A percentile compares a stretch with the other conserved stretches of the same genome.
These are phyloP conservation scores for Dinomys branickii DNA, from an alignment of 2,113 vertebrate genomes.

Conservation along the genomic window DNA sequence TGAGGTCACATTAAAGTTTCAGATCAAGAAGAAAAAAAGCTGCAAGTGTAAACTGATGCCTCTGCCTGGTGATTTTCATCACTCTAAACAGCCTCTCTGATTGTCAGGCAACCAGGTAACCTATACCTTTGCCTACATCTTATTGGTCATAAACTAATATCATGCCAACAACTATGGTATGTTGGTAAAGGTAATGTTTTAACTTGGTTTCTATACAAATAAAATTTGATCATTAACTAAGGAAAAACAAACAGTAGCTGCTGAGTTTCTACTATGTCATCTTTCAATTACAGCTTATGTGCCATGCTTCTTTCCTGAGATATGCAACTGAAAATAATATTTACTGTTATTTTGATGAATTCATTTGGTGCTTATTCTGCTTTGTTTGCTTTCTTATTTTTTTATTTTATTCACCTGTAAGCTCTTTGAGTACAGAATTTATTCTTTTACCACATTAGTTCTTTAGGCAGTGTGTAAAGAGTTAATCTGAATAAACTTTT, in stretches of 20 bases:
- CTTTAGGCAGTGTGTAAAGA: background rate
- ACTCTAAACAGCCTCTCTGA: background rate
- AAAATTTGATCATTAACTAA: background rate
- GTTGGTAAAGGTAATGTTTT: background rate
- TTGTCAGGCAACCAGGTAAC: background rate
- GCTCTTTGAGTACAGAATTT: background rate
- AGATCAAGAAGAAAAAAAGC: background rate
- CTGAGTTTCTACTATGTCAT: background rate
- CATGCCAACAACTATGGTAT: background rate
- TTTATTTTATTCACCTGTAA: background rate
- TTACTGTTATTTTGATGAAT: conserved; percentile 14
- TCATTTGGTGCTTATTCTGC: background rate
- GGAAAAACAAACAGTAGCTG: background rate
- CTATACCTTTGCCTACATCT: background rate
- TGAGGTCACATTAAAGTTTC: background rate
- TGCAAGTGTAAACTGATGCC: background rate
- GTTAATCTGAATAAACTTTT: background rate
- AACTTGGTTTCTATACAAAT: background rate
- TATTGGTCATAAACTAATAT: background rate
- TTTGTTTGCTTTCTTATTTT: background rate
- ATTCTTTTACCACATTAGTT: background rate
- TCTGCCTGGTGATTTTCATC: background rate
- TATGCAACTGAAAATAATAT: background rate
- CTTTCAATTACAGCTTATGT: background rate
- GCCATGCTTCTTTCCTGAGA: background rate